Percentiles rank a stretch among this genome's conserved stretches.
Conservation (phyloP, 2,113 vertebrate species). For the Rhinogobius similis region DNA sequence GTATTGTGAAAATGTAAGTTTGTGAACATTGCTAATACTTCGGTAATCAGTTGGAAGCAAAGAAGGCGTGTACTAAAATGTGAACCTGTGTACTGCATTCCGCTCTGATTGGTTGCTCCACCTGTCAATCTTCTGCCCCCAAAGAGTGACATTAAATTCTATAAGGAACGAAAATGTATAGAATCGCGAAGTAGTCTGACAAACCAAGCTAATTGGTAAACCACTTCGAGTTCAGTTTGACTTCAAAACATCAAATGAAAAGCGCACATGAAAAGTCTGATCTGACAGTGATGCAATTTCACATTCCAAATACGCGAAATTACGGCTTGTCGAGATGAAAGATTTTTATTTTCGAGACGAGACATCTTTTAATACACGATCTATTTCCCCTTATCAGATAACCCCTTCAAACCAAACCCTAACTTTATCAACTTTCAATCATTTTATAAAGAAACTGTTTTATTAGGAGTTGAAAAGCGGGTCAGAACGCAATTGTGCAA, state of each 20-base stretch:
- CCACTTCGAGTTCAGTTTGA: background rate
- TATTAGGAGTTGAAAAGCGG: background rate
- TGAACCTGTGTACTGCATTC: too few species aligned
- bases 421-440: constrained; percentile 4
- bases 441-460: background rate
- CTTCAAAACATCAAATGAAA: background rate
- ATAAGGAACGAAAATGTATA: too few species aligned
- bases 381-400: constrained; percentile 2
- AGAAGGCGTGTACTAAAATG: too few species aligned
- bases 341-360: background rate
- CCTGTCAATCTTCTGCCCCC: too few species aligned
- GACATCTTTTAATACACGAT: background rate
- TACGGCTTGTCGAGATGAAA: background rate
- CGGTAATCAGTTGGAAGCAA: too few species aligned
- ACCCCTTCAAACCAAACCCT: background rate
- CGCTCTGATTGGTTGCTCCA: too few species aligned
- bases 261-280: background rate
- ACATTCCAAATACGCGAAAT: background rate
- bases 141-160: too few species aligned
- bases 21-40: too few species aligned
- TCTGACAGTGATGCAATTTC: constrained; percentile 1
- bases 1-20: too few species aligned
- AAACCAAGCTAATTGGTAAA: background rate
- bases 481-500: constrained; percentile 9
- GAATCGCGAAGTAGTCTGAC: too few species aligned